Percentiles rank a stretch among this genome's conserved stretches.
Evolutionary conservation across 2,888 invertebrate genomes (phyloP).

Genomic region (Plagiodera versicolora): DNA sequence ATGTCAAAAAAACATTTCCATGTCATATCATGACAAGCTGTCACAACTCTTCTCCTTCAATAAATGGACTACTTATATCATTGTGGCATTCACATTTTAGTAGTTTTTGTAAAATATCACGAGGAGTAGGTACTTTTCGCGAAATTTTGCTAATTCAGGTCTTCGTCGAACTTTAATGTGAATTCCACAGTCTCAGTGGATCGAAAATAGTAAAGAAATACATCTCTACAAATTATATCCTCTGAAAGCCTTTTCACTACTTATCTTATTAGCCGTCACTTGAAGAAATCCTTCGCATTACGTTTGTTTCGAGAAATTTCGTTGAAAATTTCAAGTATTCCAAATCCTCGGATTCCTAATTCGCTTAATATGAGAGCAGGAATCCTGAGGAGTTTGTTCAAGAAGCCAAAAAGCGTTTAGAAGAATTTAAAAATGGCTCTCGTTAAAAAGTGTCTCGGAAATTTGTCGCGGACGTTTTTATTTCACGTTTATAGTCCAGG

Average conservation of each 20-base stretch:
- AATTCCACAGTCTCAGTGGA: no score
- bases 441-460: constrained; percentile 44
- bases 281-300: constrained; percentile 28
- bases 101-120: no score
- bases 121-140: no score
- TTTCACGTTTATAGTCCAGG: not conserved
- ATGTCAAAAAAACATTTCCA: no score
- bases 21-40: no score
- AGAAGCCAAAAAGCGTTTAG: constrained; percentile 50
- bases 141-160: no score
- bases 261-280: constrained; percentile 24
- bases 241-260: not conserved
- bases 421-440: constrained; percentile 53
- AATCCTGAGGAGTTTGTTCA: constrained; percentile 44
- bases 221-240: no score
- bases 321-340: constrained; percentile 28
- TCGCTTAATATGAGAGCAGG: constrained; percentile 43
- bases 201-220: no score
- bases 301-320: constrained; percentile 33
- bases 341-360: constrained; percentile 37
- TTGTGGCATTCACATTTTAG: no score
- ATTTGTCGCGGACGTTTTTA: not conserved
- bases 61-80: no score
- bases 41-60: no score
- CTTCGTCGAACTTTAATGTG: no score